Base-by-base conservation (phyloP, 2,888 invertebrate species). In the Odontomyia ornata region DNA sequence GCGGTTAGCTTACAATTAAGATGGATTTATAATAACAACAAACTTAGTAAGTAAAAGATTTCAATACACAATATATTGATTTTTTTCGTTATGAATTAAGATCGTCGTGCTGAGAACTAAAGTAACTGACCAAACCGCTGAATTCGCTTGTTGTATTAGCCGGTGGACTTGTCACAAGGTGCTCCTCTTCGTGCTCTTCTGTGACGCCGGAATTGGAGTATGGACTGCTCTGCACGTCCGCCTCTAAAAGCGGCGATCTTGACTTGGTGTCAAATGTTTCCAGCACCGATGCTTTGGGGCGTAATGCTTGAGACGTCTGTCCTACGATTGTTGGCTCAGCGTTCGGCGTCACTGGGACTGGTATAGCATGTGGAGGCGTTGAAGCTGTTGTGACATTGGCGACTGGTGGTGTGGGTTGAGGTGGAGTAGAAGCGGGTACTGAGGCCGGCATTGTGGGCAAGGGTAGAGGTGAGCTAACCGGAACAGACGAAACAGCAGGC, bases 21-120 rank as follows among this genome's bases (percentile, higher is more conserved):
- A 9, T 52, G 52, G n/a, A 15, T 52, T 52, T 52, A 9, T 15
- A 52, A 36, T 27, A 65, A 65, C 65, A 65, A 65, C 21, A 36
- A 65, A 65, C 65, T 28, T 65, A 65, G 27, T 9, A 21, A 36
- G 28, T 36, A 65, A 65, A 28, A 30, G 21, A 18, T 30, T 65
- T n/a, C n/a, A 62, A 11, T 25, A n/a, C 27, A 62, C 28, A 62
- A 62, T 27, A 27, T 27, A 3, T 52, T 5, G 47, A 46, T 69
- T 76, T 76, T 82, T 83, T 82, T 85, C 88, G 88, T 90, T 92
- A 93, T 88, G 92, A 91, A 86, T 95, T 95, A 83, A 95, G 90
- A 87, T 95, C 95, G 84, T 95, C 95, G 85, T 95, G 91, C 86
- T 96, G 96, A 84, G 95, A 95, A 81, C 95, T 95, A 87, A 96